Evolutionary conservation across 2,113 vertebrate genomes (phyloP).

Genomic region (Halcyon malimbica): DNA sequence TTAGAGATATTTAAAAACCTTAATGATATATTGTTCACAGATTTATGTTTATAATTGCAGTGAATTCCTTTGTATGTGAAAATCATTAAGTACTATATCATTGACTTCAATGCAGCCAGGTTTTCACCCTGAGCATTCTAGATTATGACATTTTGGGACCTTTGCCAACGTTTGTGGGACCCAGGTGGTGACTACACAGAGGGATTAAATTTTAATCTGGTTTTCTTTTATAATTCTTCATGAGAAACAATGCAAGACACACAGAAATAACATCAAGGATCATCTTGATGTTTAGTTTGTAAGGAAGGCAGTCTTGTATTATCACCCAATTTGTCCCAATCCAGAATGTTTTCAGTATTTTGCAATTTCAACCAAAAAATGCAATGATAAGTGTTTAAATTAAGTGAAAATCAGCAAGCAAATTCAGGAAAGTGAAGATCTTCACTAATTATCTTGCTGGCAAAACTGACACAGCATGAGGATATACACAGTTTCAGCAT

Average conservation of each 20-base stretch:
- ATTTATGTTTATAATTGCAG: not conserved
- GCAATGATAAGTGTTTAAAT: not conserved
- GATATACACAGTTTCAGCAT: not conserved
- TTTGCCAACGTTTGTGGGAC: not conserved
- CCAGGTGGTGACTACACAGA: not conserved
- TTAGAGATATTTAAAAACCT: not conserved
- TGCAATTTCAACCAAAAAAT: not conserved
- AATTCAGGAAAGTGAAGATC: not conserved
- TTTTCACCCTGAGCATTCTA: not conserved
- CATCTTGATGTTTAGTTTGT: not conserved
- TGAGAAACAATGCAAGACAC: not conserved
- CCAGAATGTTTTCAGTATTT: not conserved
- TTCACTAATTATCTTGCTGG: not conserved
- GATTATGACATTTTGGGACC: not conserved
- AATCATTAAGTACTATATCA: not conserved
- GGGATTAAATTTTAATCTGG: constrained; percentile 5
- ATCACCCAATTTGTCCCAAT: not conserved
- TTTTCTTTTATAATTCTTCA: not conserved
- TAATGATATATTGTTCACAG: not conserved
- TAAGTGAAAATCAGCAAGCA: not conserved
- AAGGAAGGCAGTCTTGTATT: not conserved
- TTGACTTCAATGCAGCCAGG: not conserved
- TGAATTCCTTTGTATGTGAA: not conserved
- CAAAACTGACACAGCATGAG: not conserved
- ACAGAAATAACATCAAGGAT: not conserved